Evolutionary conservation across 2,888 invertebrate genomes (phyloP).

Genomic region (Acanthoscelides obtectus): DNA sequence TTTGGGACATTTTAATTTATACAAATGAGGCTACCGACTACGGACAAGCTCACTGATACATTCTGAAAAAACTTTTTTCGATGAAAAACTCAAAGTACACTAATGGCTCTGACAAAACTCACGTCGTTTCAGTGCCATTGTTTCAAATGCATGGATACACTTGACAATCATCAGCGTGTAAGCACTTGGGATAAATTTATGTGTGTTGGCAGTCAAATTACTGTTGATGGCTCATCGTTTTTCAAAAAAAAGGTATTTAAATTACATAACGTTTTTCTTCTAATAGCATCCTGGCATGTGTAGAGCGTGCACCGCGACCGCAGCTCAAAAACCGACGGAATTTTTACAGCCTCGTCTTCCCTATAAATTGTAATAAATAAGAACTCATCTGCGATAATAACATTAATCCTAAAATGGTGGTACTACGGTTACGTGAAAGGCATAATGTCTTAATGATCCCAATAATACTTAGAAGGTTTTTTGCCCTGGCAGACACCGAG

Average conservation of each 20-base stretch:
- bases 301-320: background rate
- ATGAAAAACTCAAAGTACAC: too few species aligned
- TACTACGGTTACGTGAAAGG: constrained; percentile 20
- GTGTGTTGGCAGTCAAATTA: too few species aligned
- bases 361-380: constrained; percentile 20
- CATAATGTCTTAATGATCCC: constrained; percentile 30
- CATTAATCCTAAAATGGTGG: constrained; percentile 19
- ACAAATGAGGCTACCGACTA: too few species aligned
- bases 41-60: too few species aligned
- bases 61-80: too few species aligned
- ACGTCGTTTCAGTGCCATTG: too few species aligned
- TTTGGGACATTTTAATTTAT: too few species aligned
- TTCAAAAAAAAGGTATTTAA: background rate
- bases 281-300: background rate
- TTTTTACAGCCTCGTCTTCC: background rate
- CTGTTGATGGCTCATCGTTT: too few species aligned
- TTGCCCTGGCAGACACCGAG: background rate
- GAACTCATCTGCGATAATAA: constrained; percentile 19
- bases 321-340: background rate
- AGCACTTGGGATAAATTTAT: too few species aligned
- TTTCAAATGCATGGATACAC: too few species aligned
- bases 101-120: too few species aligned
- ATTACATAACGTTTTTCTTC: background rate
- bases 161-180: too few species aligned
- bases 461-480: constrained; percentile 22